Conservation (phyloP, 2,888 invertebrate genomes). For the Himalopsyche japonica region DNA sequence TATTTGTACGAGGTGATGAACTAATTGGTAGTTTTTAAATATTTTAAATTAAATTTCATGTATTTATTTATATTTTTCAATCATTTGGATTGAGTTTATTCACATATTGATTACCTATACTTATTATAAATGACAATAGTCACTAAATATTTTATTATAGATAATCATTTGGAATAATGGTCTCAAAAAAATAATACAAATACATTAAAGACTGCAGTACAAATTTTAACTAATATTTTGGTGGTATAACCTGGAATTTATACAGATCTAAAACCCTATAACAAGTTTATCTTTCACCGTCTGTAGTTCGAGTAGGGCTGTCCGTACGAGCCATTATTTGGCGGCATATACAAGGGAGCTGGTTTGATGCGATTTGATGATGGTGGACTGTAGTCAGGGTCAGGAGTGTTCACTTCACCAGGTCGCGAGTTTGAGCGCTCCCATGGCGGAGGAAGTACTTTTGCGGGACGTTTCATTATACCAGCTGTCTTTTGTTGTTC, state of each 20-base stretch:
- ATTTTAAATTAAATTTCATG: too few relatives aligned
- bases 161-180: too few relatives aligned
- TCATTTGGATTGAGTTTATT: too few relatives aligned
- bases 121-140: too few relatives aligned
- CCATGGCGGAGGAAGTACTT: slow-evolving; percentile 7
- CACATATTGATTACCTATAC: too few relatives aligned
- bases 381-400: slow-evolving; percentile 26
- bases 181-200: too few relatives aligned
- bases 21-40: too few relatives aligned
- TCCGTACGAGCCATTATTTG: not conserved
- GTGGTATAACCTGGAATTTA: not conserved
- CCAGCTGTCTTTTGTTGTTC: not conserved
- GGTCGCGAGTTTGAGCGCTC: not conserved
- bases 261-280: not conserved
- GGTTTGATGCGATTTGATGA: not conserved
- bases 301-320: not conserved
- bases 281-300: not conserved
- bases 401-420: slow-evolving; percentile 8
- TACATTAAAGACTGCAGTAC: too few relatives aligned
- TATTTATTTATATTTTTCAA: too few relatives aligned
- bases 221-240: too few relatives aligned
- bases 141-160: too few relatives aligned
- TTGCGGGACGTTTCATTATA: slow-evolving; percentile 1
- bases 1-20: too few relatives aligned
- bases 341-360: not conserved